These are phyloP conservation scores for Pelobates fuscus DNA, from an alignment of 2,113 vertebrate species.

Conservation along the genomic window DNA sequence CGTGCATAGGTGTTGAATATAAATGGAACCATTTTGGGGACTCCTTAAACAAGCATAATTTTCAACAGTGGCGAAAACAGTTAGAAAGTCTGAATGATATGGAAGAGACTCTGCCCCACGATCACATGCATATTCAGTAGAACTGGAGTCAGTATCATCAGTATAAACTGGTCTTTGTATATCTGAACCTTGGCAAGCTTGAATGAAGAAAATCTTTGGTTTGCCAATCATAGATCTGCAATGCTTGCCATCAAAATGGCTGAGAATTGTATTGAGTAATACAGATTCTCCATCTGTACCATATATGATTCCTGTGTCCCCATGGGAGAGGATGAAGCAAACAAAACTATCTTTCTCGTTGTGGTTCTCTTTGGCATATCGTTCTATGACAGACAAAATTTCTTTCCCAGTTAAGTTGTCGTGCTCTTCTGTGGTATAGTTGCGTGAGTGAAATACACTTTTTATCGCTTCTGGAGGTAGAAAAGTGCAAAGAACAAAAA, in stretches of 20 bases:
- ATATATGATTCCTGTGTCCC: slow-evolving; percentile 61
- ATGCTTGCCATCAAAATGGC: slow-evolving; percentile 63
- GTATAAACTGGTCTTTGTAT: slow-evolving; percentile 47
- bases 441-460: slow-evolving; percentile 63
- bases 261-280: slow-evolving; percentile 54
- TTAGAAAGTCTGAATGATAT: slow-evolving; percentile 67
- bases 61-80: slow-evolving; percentile 73
- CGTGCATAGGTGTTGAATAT: slow-evolving; percentile 75
- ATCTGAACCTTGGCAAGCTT: slow-evolving; percentile 66
- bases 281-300: slow-evolving; percentile 63
- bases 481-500: not conserved
- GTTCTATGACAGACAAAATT: slow-evolving; percentile 51
- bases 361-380: slow-evolving; percentile 55
- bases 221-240: slow-evolving; percentile 66
- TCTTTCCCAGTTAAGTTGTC: slow-evolving; percentile 57
- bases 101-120: slow-evolving; percentile 53
- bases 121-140: slow-evolving; percentile 56
- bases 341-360: slow-evolving; percentile 70
- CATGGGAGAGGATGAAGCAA: slow-evolving; percentile 76
- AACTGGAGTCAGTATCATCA: slow-evolving; percentile 36
- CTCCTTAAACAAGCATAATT: slow-evolving; percentile 60
- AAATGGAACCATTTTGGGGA: slow-evolving; percentile 61
- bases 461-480: slow-evolving; percentile 61
- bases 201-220: slow-evolving; percentile 74
- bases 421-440: slow-evolving; percentile 62